A percentile compares a stretch with the other conserved stretches of the same genome.
Evolutionary conservation across 2,113 vertebrate species (phyloP).

Genomic region (Nestor notabilis): DNA sequence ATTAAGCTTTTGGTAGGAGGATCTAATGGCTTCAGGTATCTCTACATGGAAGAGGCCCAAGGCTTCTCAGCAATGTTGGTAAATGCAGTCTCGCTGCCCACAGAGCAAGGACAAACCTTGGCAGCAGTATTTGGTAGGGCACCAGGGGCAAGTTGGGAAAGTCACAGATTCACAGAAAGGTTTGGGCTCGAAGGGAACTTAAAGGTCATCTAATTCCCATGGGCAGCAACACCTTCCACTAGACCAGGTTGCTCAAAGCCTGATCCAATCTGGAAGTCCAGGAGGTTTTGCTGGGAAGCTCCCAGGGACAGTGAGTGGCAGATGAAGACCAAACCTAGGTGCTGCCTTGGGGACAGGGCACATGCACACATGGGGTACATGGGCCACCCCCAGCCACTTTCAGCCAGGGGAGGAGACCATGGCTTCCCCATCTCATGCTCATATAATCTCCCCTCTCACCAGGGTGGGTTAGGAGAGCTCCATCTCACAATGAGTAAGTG

Average conservation of each 20-base stretch:
- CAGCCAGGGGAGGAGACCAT: not conserved
- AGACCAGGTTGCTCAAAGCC: not conserved
- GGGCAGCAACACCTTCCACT: not conserved
- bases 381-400: not conserved
- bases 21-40: not conserved
- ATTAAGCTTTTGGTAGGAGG: not conserved
- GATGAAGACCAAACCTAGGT: not conserved
- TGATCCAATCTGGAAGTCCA: not conserved
- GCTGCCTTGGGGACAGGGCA: not conserved
- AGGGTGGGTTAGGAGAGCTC: not conserved
- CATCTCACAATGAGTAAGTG: rapidly evolving
- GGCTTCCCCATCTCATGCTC: not conserved
- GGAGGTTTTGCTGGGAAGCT: not conserved
- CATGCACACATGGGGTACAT: rapidly evolving
- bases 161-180: not conserved
- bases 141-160: not conserved
- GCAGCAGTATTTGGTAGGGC: rapidly evolving
- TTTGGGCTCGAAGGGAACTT: not conserved
- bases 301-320: not conserved
- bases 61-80: not conserved
- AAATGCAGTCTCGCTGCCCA: not conserved
- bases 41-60: not conserved
- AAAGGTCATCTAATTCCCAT: not conserved
- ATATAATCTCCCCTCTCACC: rapidly evolving
- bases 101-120: not conserved